Percentiles rank a stretch among this genome's conserved stretches.
Evolutionary conservation across 2,888 invertebrate genomes (phyloP).

Genomic region (Theodoxus fluviatilis): DNA sequence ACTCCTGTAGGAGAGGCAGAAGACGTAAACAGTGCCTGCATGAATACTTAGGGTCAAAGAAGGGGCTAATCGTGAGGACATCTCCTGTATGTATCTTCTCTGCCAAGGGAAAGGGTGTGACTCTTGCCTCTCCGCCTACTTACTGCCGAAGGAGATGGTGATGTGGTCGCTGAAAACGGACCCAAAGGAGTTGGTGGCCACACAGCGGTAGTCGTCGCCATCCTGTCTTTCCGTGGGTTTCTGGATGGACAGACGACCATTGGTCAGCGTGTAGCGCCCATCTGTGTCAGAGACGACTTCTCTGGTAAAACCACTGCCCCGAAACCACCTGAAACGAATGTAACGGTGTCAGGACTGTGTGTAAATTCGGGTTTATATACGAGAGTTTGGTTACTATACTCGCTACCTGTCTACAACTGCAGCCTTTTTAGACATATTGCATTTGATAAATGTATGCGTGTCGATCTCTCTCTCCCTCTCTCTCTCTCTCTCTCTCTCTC

Average conservation of each 20-base stretch:
- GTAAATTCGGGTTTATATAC: no score
- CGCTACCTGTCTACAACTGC: no score
- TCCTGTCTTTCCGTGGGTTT: constrained; percentile 80
- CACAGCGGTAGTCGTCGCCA: constrained; percentile 88
- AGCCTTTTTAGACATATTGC: neutral
- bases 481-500: neutral
- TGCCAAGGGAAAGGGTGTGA: constrained; percentile 29
- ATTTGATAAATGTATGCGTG: neutral
- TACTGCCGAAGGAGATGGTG: constrained; percentile 81
- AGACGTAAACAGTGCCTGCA: no score
- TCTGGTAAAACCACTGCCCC: no score
- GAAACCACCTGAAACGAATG: no score
- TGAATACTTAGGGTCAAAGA: no score
- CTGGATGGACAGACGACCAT: constrained; percentile 88
- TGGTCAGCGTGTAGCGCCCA: constrained; percentile 82
- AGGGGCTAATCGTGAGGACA: no score
- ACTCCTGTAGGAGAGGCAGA: no score
- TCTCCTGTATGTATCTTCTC: neutral
- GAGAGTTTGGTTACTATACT: no score
- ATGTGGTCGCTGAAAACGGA: constrained; percentile 87
- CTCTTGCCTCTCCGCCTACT: constrained; percentile 35
- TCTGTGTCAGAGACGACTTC: constrained; percentile 72
- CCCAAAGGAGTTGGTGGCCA: constrained; percentile 86
- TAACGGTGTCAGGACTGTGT: no score
- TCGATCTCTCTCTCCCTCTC: neutral